phyloP scores from a whole-genome alignment of 2,113 vertebrate species.

The Malurus cyaneus region DNA sequence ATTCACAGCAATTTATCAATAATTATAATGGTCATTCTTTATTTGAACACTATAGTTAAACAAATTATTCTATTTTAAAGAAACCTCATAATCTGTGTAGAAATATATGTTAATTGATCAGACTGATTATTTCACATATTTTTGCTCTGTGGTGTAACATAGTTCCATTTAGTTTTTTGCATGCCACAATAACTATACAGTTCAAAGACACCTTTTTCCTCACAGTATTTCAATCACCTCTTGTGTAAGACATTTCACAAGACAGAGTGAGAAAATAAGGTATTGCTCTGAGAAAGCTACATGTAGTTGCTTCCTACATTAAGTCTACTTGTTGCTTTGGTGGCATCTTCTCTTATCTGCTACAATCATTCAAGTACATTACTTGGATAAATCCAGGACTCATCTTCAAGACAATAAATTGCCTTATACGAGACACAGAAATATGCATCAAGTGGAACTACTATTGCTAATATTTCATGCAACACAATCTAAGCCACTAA shows the following conservation, averaged over 20 bases:
- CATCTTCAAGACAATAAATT: background rate
- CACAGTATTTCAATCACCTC: background rate
- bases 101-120: background rate
- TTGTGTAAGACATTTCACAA: background rate
- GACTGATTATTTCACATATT: background rate
- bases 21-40: background rate
- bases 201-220: background rate
- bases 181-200: background rate
- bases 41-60: background rate
- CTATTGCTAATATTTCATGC: background rate
- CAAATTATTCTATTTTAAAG: background rate
- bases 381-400: background rate
- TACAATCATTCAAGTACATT: background rate
- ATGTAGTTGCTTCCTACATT: background rate
- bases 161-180: background rate
- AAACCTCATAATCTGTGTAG: background rate
- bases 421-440: background rate
- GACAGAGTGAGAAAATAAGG: background rate
- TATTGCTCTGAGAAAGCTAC: background rate
- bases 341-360: background rate
- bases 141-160: background rate
- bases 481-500: background rate
- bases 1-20: background rate
- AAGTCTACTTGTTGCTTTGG: background rate
- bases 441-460: background rate